Conservation (phyloP, 2,888 invertebrate genomes). For the Ceratothoa steindachneri region DNA sequence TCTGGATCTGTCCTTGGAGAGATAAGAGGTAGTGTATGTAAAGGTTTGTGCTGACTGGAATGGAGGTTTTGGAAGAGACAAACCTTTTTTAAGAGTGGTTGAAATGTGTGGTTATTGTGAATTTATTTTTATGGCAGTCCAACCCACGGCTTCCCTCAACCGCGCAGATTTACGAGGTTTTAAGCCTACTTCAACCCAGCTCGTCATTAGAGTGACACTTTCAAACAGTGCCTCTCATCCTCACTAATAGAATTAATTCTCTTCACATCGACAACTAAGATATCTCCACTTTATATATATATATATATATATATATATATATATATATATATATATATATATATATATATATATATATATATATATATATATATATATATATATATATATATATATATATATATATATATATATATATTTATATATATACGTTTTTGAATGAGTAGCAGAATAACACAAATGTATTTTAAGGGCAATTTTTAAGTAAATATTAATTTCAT, state of each 20-base stretch:
- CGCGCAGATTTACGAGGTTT: neutral
- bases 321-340: slow-evolving; percentile 16
- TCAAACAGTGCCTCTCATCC: neutral
- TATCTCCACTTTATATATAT: too few relatives aligned
- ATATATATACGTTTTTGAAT: slow-evolving; percentile 1
- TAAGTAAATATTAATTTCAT: too few relatives aligned
- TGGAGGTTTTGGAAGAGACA: neutral
- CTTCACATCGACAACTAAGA: too few relatives aligned
- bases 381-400: slow-evolving; percentile 23
- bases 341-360: slow-evolving; percentile 9
- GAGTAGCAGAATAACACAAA: too few relatives aligned
- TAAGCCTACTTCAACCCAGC: too few relatives aligned
- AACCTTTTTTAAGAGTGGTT: neutral
- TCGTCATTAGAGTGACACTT: neutral
- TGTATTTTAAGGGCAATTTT: too few relatives aligned
- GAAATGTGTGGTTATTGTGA: neutral
- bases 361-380: slow-evolving; percentile 27
- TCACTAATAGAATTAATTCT: too few relatives aligned
- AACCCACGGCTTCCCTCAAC: neutral
- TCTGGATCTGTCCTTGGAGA: too few relatives aligned
- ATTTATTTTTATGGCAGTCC: neutral
- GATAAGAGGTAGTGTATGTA: too few relatives aligned
- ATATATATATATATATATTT: slow-evolving; percentile 17
- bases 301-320: slow-evolving; percentile 4
- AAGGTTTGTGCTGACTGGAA: too few relatives aligned